phyloP scores from a whole-genome alignment of 2,797 vertebrate species.

The Pseudomugil gertrudae region DNA sequence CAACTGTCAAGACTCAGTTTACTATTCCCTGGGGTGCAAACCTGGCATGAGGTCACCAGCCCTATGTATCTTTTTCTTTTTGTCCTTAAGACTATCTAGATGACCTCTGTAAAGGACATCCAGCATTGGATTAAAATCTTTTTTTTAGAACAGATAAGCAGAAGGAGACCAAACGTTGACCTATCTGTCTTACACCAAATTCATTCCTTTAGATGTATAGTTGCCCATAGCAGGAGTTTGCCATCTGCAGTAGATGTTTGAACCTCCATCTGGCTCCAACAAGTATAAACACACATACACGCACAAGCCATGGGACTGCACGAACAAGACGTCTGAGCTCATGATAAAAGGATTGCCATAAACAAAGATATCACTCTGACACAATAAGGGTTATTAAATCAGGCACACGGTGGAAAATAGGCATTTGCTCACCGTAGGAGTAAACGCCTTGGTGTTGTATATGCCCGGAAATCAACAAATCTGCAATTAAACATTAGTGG shows the following conservation, averaged over 20 bases:
- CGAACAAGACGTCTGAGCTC: slow-evolving; percentile 39
- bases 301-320: slow-evolving; percentile 32
- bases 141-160: slow-evolving; percentile 12
- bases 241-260: slow-evolving; percentile 48
- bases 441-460: slow-evolving; percentile 18
- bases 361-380: slow-evolving; percentile 62
- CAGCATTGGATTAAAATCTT: neutral
- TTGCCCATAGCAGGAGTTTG: slow-evolving; percentile 44
- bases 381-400: slow-evolving; percentile 56
- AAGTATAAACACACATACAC: neutral
- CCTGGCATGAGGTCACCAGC: slow-evolving; percentile 59
- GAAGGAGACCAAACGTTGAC: slow-evolving; percentile 14
- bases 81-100: slow-evolving; percentile 52
- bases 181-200: slow-evolving; percentile 9
- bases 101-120: slow-evolving; percentile 68
- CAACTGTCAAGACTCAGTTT: slow-evolving; percentile 61
- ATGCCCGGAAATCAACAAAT: slow-evolving; percentile 13
- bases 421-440: slow-evolving; percentile 27
- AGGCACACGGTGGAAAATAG: slow-evolving; percentile 38
- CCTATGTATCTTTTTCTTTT: slow-evolving; percentile 48
- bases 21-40: slow-evolving; percentile 48
- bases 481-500: slow-evolving; percentile 19
- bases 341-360: slow-evolving; percentile 50
- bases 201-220: slow-evolving; percentile 14
- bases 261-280: slow-evolving; percentile 45